A percentile compares a stretch with the other conserved stretches of the same genome.
Conservation (phyloP, 2,113 vertebrate genomes). For the Columbina picui region DNA sequence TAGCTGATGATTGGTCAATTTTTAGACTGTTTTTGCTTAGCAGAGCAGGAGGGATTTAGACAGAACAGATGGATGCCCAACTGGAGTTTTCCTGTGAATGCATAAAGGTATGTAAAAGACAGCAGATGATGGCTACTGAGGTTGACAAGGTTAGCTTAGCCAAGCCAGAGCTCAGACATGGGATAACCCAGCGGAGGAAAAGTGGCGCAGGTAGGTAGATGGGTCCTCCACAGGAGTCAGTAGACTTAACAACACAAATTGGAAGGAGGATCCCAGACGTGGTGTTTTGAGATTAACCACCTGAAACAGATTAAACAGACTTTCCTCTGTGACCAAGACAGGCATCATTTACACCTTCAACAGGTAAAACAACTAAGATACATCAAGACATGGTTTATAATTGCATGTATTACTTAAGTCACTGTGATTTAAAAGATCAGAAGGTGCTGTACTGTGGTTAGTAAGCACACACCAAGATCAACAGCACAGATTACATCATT, state of each 20-base stretch:
- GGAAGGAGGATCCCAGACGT: background rate
- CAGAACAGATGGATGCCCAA: background rate
- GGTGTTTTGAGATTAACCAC: background rate
- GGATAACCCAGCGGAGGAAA: background rate
- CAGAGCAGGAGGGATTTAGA: background rate
- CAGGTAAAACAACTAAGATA: background rate
- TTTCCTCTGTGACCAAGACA: background rate
- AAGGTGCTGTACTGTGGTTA: background rate
- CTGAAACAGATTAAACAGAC: background rate
- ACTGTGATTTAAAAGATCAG: background rate
- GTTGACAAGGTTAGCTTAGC: background rate
- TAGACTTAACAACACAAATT: background rate
- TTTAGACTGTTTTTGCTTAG: background rate
- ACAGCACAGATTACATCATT: background rate
- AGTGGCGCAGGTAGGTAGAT: background rate
- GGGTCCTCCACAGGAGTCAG: background rate
- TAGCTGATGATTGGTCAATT: background rate
- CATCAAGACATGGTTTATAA: background rate
- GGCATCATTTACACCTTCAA: background rate
- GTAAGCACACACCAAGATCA: background rate
- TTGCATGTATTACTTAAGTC: background rate
- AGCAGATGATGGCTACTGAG: background rate
- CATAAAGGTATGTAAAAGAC: background rate
- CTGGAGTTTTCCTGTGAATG: background rate
- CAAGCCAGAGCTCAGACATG: background rate